phyloP scores from a whole-genome alignment of 53 echinoderm and acorn worm genomes.

The Astropecten irregularis region DNA sequence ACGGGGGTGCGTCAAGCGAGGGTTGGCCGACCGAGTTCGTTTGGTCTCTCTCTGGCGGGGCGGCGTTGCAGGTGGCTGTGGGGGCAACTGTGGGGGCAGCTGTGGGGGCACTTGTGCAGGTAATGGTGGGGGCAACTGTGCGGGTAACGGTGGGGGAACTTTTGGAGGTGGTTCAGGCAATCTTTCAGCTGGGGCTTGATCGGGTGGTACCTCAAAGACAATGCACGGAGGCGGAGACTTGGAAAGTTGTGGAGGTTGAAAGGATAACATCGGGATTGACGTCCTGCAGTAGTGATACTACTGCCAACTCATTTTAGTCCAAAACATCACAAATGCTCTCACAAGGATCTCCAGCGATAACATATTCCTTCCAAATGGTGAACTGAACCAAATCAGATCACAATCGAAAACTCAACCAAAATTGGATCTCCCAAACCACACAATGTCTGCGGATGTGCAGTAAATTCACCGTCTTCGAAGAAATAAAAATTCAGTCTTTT shows the following conservation, averaged over 20 bases:
- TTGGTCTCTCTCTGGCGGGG: neutral
- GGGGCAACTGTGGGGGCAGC: neutral
- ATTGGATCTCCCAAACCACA: too few species aligned
- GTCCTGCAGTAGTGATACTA: too few species aligned
- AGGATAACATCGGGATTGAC: slow-evolving; percentile 25
- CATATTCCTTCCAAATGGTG: too few species aligned
- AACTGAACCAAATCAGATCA: too few species aligned
- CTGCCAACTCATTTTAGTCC: too few species aligned
- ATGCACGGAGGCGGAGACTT: slow-evolving; percentile 25
- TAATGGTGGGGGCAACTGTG: neutral
- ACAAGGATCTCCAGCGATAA: too few species aligned
- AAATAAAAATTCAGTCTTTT: too few species aligned
- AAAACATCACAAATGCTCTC: too few species aligned
- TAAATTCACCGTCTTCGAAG: too few species aligned
- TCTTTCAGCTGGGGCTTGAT: neutral
- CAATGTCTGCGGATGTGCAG: too few species aligned
- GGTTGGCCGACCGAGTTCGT: slow-evolving; percentile 18
- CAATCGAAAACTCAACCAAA: too few species aligned
- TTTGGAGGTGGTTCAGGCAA: neutral
- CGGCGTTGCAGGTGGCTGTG: neutral
- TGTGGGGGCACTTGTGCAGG: neutral
- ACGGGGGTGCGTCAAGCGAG: slow-evolving; percentile 26
- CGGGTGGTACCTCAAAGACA: neutral
- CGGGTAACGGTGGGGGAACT: neutral
- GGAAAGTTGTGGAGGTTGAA: slow-evolving; percentile 30